Base-by-base conservation (phyloP, 2,113 vertebrate genomes). In the Silurus meridionalis region DNA sequence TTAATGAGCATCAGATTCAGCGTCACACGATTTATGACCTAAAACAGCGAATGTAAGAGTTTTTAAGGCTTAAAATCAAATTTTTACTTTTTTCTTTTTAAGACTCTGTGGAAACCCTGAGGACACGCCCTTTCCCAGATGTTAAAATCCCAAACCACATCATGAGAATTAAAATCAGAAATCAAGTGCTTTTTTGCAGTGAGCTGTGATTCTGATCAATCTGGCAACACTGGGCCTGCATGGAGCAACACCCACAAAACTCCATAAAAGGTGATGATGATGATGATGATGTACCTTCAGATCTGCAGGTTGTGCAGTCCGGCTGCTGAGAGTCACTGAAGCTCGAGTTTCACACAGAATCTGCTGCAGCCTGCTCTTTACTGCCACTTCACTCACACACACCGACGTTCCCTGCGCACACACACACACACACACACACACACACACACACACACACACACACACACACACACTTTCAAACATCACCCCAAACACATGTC, bases 301-400 rank as follows among this genome's bases (percentile, higher is more conserved):
- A 78, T 96, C 95, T 85, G 92, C 93, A 83, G 92, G 74, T 78
- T 95, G 94, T 84, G 92, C 91, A 61, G 96, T 92, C 91, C 92
- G 94, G 71, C 94, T 93, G 93, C 94, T 97, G 93, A 99, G 92
- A 74, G 95, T 88, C 72, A 98, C 94, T 0, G 95, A 96, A 0
- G 98, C 96, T 46, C 90, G 94, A 8, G 95, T 95, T 14, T 90
- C 92, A 79, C 93, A 92, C 1, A 98, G 91, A 86, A 99, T 92
- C 91, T 91, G 92, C 89, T 89, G 95, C 89, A 99, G 61, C 84
- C 94, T 90, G 78, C 94, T 94, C 92, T 86, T 93, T 58, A 99
- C 89, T 0, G 87, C 91, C 46, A 93, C 91, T 21, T 91, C 77
- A 74, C 94, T 91, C 52, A 90, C 90, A 74, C 87, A 46, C 15